Conservation (phyloP, 2,113 vertebrate genomes). For the Fulica atra region DNA sequence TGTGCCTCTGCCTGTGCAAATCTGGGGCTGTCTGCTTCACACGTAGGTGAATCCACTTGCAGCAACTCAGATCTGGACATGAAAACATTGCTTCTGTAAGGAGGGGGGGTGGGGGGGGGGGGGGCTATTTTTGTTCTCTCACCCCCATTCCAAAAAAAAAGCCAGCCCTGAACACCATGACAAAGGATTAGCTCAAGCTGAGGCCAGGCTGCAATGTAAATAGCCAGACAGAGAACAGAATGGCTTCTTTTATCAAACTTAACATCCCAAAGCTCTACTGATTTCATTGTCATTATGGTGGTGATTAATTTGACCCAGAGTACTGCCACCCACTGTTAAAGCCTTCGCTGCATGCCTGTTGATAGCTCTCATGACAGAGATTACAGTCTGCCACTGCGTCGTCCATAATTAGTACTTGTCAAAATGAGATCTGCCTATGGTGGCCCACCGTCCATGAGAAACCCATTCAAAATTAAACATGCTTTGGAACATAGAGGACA, state of each 20-base stretch:
- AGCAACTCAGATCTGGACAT: background rate
- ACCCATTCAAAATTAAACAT: slow-evolving; percentile 32
- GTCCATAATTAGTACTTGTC: slow-evolving; percentile 60
- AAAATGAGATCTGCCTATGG: slow-evolving; percentile 45
- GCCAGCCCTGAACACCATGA: background rate
- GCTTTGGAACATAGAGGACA: slow-evolving; percentile 13
- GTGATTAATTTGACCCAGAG: slow-evolving; percentile 66
- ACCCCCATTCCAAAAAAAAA: background rate
- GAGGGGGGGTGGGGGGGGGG: background rate
- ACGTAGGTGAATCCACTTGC: slow-evolving; percentile 28
- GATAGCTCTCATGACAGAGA: slow-evolving; percentile 66
- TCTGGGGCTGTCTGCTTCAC: slow-evolving; percentile 32
- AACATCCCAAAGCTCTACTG: slow-evolving; percentile 67
- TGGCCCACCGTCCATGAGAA: slow-evolving; percentile 35
- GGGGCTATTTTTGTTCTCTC: slow-evolving; percentile 26
- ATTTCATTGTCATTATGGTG: slow-evolving; percentile 63
- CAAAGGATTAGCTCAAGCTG: slow-evolving; percentile 51
- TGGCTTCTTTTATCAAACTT: slow-evolving; percentile 61
- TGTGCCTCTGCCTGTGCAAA: background rate
- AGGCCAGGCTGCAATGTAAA: slow-evolving; percentile 36
- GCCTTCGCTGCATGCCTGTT: slow-evolving; percentile 34
- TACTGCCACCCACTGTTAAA: slow-evolving; percentile 66
- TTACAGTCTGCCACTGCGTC: slow-evolving; percentile 31
- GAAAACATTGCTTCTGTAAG: slow-evolving; percentile 19
- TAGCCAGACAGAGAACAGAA: slow-evolving; percentile 53